These are phyloP conservation scores for Papilio polyxenes DNA, from an alignment of 1,140 invertebrate species.

Conservation along the genomic window DNA sequence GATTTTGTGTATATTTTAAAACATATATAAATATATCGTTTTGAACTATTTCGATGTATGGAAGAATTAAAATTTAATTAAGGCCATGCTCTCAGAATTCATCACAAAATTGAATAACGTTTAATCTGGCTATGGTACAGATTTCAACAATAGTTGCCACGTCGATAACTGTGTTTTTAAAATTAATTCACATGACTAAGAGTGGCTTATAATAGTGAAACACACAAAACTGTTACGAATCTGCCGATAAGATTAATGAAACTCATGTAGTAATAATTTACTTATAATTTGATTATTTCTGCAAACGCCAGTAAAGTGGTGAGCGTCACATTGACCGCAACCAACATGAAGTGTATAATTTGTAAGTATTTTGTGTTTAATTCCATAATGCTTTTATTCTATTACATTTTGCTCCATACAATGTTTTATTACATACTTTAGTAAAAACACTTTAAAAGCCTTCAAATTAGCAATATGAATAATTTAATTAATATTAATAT, in stretches of 20 bases:
- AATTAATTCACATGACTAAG: neutral
- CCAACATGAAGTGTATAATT: neutral
- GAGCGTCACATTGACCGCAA: neutral
- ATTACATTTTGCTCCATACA: neutral
- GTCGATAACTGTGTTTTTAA: neutral
- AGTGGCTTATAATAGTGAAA: neutral
- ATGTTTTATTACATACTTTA: too few relatives aligned
- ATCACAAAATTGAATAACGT: neutral
- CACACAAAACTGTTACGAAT: neutral
- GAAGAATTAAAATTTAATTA: neutral
- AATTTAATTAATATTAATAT: too few relatives aligned
- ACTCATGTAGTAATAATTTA: slow-evolving; percentile 5
- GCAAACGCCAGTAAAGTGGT: neutral
- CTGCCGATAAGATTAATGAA: slow-evolving; percentile 14
- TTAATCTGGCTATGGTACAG: neutral
- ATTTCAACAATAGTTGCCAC: neutral
- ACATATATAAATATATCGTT: too few relatives aligned
- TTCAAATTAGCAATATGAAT: too few relatives aligned
- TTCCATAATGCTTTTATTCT: neutral
- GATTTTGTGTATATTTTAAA: too few relatives aligned
- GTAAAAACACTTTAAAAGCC: too few relatives aligned
- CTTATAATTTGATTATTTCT: neutral
- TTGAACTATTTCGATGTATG: too few relatives aligned
- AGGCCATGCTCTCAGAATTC: neutral
- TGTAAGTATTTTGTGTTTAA: slow-evolving; percentile 11